Base-by-base conservation (phyloP, 2,888 invertebrate genomes). In the Pyrrhia umbra region DNA sequence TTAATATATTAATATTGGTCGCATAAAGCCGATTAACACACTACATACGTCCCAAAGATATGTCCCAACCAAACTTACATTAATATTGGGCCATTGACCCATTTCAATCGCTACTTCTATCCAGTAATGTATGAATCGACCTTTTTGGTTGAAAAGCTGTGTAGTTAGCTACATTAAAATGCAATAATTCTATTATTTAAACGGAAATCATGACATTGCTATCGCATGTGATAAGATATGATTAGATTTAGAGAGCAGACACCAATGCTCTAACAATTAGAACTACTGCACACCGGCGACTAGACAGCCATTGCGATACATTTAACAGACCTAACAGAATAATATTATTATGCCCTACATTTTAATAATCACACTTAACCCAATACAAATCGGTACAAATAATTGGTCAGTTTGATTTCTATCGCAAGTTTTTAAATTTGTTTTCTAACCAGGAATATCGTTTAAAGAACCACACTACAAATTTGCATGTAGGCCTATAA, bases 121-220 rank as follows among this genome's bases (percentile, higher is more conserved):
- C 10, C n/a, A 40, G 47, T 52, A 42, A 51, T 20, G 51, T 30
- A 57, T 43, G 16, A 58, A 58, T 27, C 45, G 45, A 56, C 34
- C 49, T 39, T 49, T 47, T 64, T 58, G 15, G 64, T 50, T 59
- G 56, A 55, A 46, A 66, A 61, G 59, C 61, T 59, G 51, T 63
- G 45, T 50, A 55, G 55, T 63, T 21, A 61, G 72, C 61, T 75
- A 71, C 25, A 39, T 34, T 55, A 45, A 68, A 75, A 78, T 75
- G 51, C 54, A 69, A 57, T 68, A 55, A 54, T 59, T 34, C 47
- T 18, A 66, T 65, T 63, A 54, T 78, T 74, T 74, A 74, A 79
- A 77, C 77, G 64, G 76, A 42, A 46, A 70, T 50, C 46, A 79
- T 74, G 79, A 76, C 70, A 30, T 63, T 69, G 50, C 40, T 57